Evolutionary conservation across 1,140 invertebrate genomes (phyloP).

Genomic region (Helicorthomorpha holstii): DNA sequence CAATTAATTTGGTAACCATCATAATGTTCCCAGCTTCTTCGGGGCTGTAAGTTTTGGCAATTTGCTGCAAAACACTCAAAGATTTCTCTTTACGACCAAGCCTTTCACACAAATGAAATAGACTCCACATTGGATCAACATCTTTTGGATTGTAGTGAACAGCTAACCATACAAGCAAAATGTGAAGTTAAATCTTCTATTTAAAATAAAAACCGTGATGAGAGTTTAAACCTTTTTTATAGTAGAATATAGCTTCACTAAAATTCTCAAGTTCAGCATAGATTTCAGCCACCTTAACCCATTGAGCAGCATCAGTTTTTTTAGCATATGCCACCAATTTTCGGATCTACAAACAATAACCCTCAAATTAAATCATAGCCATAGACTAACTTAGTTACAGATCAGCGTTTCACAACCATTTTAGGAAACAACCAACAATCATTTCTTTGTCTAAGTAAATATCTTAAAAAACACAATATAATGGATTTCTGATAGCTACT

Average conservation of each 20-base stretch:
- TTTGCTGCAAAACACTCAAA: constrained; percentile 50
- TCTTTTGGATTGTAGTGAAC: constrained; percentile 33
- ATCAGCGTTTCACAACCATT: too few species aligned
- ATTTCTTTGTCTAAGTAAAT: too few species aligned
- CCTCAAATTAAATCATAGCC: too few species aligned
- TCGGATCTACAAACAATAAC: too few species aligned
- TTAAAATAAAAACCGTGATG: too few species aligned
- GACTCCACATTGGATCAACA: constrained; percentile 47
- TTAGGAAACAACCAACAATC: too few species aligned
- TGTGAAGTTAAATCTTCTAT: too few species aligned
- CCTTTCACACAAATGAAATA: constrained; percentile 48
- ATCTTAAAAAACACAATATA: too few species aligned
- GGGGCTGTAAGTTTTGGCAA: constrained; percentile 50
- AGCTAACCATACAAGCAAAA: too few species aligned
- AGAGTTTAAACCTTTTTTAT: constrained; percentile 45
- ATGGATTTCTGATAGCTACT: too few species aligned
- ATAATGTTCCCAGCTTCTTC: constrained; percentile 41
- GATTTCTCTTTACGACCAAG: constrained; percentile 50
- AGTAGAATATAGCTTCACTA: constrained; percentile 65
- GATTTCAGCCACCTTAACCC: constrained; percentile 63
- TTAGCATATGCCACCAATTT: too few species aligned
- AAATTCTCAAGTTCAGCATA: constrained; percentile 52
- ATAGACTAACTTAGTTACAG: too few species aligned
- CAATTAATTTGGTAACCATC: not conserved
- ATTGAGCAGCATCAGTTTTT: constrained; percentile 60